Evolutionary conservation across 2,113 vertebrate species (phyloP).

Genomic region (Tachysurus fulvidraco): DNA sequence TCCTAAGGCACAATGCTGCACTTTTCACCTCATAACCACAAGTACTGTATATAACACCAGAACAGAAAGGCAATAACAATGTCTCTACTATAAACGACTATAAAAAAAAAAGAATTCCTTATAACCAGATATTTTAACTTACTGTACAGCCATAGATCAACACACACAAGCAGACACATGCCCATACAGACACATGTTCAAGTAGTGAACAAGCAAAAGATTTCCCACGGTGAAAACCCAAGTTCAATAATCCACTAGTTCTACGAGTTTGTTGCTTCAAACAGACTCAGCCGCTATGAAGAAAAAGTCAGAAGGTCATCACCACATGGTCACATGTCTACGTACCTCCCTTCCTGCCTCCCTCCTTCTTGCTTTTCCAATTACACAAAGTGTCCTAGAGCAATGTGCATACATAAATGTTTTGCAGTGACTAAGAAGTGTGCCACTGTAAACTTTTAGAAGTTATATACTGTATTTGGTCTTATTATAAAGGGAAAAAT

Average conservation of each 20-base stretch:
- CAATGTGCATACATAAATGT: background rate
- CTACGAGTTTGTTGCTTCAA: constrained; percentile 23
- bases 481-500: background rate
- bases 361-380: constrained; percentile 18
- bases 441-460: background rate
- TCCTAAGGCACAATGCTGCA: background rate
- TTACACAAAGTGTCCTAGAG: constrained; percentile 12
- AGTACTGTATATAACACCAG: background rate
- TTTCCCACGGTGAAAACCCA: background rate
- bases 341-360: constrained; percentile 14
- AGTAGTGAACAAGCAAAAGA: background rate
- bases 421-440: background rate
- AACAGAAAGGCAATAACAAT: constrained; percentile 11
- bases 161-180: background rate
- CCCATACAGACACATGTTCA: background rate
- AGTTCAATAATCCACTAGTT: constrained; percentile 33
- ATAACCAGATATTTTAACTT: constrained; percentile 15
- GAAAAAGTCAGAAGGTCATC: constrained; percentile 52
- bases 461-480: background rate
- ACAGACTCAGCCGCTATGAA: constrained; percentile 22
- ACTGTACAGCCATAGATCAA: constrained; percentile 9
- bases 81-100: too few relatives aligned
- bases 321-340: constrained; percentile 50
- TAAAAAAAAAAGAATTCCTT: too few relatives aligned
- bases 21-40: background rate